A percentile compares a stretch with the other conserved stretches of the same genome.
phyloP scores from a whole-genome alignment of 2,797 vertebrate species.

The Sciaenops ocellatus region DNA sequence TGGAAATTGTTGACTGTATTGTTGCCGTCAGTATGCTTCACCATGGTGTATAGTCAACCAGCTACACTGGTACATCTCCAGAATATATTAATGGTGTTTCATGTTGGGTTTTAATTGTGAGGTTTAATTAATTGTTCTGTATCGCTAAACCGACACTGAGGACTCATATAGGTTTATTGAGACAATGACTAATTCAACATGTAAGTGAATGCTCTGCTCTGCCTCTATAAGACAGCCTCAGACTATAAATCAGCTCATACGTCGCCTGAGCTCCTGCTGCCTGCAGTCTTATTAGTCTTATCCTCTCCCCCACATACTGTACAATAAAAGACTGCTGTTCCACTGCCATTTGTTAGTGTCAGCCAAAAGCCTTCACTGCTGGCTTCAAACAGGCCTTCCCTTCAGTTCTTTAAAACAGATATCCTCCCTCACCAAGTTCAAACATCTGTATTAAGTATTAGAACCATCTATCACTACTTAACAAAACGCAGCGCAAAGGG shows the following conservation, averaged over 20 bases:
- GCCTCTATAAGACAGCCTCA: constrained; percentile 17
- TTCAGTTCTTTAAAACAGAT: constrained; percentile 9
- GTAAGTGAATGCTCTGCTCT: constrained; percentile 29
- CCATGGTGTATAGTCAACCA: too few species aligned
- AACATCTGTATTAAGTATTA: constrained; percentile 38
- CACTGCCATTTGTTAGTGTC: constrained; percentile 55
- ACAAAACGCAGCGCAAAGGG: constrained; percentile 17
- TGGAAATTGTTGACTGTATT: too few species aligned
- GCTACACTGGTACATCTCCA: neutral
- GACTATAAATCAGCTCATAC: constrained; percentile 57
- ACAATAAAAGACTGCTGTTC: constrained; percentile 42
- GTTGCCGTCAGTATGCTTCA: too few species aligned
- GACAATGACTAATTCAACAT: constrained; percentile 46
- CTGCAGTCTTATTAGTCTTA: constrained; percentile 54
- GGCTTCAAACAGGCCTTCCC: constrained; percentile 25
- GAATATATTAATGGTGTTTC: too few species aligned
- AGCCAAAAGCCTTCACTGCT: constrained; percentile 21
- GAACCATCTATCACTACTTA: constrained; percentile 28
- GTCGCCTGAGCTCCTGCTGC: constrained; percentile 35
- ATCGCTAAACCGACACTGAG: constrained; percentile 8
- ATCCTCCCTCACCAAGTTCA: constrained; percentile 13
- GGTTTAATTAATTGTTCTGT: neutral
- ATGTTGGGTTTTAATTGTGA: neutral
- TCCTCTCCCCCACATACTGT: constrained; percentile 46
- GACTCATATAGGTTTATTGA: constrained; percentile 7